These are phyloP conservation scores for Crotalus horridus DNA, from an alignment of 2,113 vertebrate genomes.

Conservation along the genomic window DNA sequence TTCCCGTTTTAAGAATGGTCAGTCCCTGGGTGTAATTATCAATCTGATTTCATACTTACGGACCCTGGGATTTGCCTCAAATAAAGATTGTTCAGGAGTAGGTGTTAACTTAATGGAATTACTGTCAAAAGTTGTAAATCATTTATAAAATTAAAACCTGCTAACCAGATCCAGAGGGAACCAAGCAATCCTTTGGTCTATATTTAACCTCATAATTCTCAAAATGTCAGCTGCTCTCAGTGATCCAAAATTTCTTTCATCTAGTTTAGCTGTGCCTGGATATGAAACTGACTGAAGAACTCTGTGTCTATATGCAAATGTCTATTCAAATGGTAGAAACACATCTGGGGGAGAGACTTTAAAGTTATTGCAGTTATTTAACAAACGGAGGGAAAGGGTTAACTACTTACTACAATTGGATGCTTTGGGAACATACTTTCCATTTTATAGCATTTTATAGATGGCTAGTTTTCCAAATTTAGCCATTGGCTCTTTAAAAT, in stretches of 20 bases:
- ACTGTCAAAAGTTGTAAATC: neutral
- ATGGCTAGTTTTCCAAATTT: neutral
- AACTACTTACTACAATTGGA: neutral
- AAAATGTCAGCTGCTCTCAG: rapidly evolving
- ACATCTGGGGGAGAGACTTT: neutral
- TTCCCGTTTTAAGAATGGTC: neutral
- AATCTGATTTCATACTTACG: neutral
- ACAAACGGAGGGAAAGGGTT: neutral
- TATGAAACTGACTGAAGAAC: neutral
- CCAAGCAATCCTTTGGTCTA: neutral
- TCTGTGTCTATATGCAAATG: neutral
- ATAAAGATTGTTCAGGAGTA: neutral
- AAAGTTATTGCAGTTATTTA: neutral
- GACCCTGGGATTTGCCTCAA: neutral
- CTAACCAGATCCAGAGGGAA: rapidly evolving
- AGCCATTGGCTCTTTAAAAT: neutral
- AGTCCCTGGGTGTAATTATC: neutral
- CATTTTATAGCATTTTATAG: neutral
- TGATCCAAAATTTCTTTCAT: neutral
- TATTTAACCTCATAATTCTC: neutral
- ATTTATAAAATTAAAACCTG: neutral
- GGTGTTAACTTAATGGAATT: neutral
- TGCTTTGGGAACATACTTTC: neutral
- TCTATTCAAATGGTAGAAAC: neutral
- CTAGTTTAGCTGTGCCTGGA: neutral